These are phyloP conservation scores for Leptobrachium leishanense DNA, from an alignment of 2,113 vertebrate genomes.

Conservation along the genomic window DNA sequence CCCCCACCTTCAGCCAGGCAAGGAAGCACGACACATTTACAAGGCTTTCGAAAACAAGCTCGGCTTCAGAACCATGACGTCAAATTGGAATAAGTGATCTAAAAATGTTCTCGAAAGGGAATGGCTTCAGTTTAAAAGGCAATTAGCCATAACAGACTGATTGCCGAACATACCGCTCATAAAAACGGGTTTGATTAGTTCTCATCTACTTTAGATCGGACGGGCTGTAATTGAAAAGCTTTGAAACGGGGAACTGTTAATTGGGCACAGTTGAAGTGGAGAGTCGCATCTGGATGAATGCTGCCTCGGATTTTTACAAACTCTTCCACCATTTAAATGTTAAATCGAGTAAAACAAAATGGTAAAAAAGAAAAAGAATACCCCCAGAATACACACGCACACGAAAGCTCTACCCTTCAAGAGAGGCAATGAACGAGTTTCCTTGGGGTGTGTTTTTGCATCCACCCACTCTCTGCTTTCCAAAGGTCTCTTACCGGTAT, in stretches of 20 bases:
- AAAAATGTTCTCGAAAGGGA: conserved; percentile 47
- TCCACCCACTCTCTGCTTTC: conserved; percentile 51
- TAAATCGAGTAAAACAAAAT: conserved; percentile 24
- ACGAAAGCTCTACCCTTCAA: conserved; percentile 45
- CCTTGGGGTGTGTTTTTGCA: conserved; percentile 51
- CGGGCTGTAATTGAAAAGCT: conserved; percentile 52
- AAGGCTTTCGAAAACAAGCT: neutral
- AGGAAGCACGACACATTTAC: too few species aligned
- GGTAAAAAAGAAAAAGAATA: conserved; percentile 11
- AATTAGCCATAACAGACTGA: conserved; percentile 45
- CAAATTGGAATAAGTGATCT: conserved; percentile 26
- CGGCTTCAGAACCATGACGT: neutral
- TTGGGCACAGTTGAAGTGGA: conserved; percentile 52
- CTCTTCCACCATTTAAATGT: conserved; percentile 50
- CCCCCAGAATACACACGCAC: too few species aligned
- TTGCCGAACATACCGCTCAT: conserved; percentile 47
- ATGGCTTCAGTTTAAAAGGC: conserved; percentile 47
- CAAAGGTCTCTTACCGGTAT: conserved; percentile 33
- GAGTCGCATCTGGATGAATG: conserved; percentile 41
- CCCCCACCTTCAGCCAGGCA: too few species aligned
- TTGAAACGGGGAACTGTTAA: conserved; percentile 52
- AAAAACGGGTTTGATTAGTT: conserved; percentile 46
- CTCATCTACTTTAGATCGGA: conserved; percentile 47
- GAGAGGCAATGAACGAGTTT: conserved; percentile 52
- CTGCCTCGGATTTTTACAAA: conserved; percentile 45